These are phyloP conservation scores for Scotopteryx bipunctaria DNA, from an alignment of 2,888 invertebrate genomes.

Conservation along the genomic window DNA sequence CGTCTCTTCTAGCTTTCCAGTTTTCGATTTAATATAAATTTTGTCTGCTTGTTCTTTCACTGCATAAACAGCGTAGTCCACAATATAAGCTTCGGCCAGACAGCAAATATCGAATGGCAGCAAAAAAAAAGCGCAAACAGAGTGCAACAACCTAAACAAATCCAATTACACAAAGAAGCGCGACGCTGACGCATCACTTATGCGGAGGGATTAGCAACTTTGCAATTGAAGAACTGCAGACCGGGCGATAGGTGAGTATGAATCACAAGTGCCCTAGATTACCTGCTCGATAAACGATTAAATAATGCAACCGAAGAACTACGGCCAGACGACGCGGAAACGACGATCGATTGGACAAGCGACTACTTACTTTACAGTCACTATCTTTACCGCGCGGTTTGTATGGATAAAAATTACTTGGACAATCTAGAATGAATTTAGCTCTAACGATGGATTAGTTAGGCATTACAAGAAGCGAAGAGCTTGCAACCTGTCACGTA, in stretches of 20 bases:
- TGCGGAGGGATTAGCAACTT: constrained; percentile 52
- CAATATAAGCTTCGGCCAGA: constrained; percentile 17
- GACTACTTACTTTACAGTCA: constrained; percentile 13
- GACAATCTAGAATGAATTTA: neutral
- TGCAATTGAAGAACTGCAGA: constrained; percentile 37
- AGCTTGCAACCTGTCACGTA: neutral
- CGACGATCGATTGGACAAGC: constrained; percentile 41
- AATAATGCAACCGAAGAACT: constrained; percentile 52
- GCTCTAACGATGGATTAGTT: neutral
- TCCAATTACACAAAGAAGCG: constrained; percentile 63
- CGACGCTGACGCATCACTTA: constrained; percentile 52
- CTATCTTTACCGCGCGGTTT: neutral
- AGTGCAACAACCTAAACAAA: constrained; percentile 59
- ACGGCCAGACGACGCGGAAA: constrained; percentile 39
- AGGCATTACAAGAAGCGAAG: neutral
- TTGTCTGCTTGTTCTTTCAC: too few species aligned
- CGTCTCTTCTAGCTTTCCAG: too few species aligned
- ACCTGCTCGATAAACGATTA: constrained; percentile 48
- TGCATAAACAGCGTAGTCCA: neutral
- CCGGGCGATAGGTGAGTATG: constrained; percentile 17
- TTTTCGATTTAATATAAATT: too few species aligned
- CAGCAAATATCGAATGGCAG: constrained; percentile 34
- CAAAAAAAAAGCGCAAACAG: constrained; percentile 31
- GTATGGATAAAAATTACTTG: neutral
- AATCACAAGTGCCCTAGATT: constrained; percentile 44